Conservation (phyloP, 2,888 invertebrate species). For the Protonemura montana region DNA sequence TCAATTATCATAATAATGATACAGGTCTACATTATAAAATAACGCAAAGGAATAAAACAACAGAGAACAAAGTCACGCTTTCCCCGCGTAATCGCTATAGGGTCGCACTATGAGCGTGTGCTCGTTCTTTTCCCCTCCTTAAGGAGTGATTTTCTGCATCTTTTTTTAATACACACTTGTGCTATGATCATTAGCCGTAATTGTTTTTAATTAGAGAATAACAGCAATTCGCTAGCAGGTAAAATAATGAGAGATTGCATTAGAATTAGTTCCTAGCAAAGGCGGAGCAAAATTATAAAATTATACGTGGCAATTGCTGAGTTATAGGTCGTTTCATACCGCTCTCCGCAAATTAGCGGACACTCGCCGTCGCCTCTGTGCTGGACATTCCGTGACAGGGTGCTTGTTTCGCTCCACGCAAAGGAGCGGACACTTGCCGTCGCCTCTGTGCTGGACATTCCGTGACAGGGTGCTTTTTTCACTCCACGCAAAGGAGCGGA, state of each 20-base stretch:
- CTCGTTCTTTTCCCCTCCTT: neutral
- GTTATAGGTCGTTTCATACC: neutral
- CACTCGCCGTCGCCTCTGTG: too few relatives aligned
- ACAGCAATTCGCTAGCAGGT: neutral
- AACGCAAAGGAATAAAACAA: neutral
- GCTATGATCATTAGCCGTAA: neutral
- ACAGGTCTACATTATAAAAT: neutral
- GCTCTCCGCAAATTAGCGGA: too few relatives aligned
- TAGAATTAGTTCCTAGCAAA: neutral
- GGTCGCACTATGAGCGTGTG: neutral
- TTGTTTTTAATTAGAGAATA: conserved; percentile 7
- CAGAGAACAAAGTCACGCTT: neutral
- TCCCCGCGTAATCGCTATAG: neutral
- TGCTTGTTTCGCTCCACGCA: too few relatives aligned
- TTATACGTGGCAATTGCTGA: neutral
- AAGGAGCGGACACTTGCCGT: too few relatives aligned
- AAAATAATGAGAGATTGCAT: neutral
- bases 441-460: too few relatives aligned
- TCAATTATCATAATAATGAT: conserved; percentile 7
- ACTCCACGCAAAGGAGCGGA: too few relatives aligned
- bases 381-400: too few relatives aligned
- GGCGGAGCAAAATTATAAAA: neutral
- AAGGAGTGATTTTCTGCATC: neutral
- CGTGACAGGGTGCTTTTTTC: too few relatives aligned
- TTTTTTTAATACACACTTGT: neutral